Percentiles rank a stretch among this genome's conserved stretches.
phyloP scores from a whole-genome alignment of 2,113 vertebrate species.

The Eolophus roseicapilla region DNA sequence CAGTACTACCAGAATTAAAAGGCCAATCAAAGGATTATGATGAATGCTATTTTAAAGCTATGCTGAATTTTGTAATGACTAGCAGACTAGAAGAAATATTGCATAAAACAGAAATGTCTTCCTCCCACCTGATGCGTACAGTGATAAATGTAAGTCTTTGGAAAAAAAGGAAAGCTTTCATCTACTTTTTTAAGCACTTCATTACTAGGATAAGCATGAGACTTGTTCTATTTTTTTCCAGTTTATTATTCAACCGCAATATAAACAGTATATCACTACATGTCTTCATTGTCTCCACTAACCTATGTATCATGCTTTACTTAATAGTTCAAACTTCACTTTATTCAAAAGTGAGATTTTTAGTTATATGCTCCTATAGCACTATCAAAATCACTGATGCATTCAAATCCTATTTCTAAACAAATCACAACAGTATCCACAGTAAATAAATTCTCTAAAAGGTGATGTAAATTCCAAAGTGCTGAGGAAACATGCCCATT shows the following conservation, averaged over 20 bases:
- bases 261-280: background rate
- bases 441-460: background rate
- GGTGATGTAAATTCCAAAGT: background rate
- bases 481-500: background rate
- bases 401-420: background rate
- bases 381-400: background rate
- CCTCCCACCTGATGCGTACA: background rate
- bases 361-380: background rate
- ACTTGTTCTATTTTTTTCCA: background rate
- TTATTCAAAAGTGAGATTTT: background rate
- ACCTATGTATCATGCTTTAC: background rate
- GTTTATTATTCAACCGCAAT: background rate
- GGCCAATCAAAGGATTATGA: background rate
- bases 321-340: background rate
- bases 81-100: background rate
- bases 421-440: background rate
- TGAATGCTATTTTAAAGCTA: background rate
- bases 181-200: background rate
- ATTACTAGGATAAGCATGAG: background rate
- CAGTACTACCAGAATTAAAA: background rate
- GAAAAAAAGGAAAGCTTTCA: background rate
- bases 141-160: fast-evolving
- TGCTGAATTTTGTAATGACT: background rate
- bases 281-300: background rate
- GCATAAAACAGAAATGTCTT: background rate